Conservation (phyloP, 1,140 invertebrate species). For the Drosophila kurseongensis region DNA sequence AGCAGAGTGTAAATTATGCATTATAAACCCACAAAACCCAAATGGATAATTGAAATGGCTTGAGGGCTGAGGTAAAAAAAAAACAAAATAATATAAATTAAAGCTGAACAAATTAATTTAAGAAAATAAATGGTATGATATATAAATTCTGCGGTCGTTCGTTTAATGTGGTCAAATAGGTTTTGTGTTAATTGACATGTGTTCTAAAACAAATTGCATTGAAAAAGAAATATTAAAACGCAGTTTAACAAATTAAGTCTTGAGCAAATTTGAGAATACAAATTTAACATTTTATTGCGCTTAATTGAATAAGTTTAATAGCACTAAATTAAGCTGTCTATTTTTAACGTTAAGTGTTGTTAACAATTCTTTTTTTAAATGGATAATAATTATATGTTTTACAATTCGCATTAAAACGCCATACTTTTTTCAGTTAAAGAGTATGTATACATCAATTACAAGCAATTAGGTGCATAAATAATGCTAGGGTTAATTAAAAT, state of each 20-base stretch:
- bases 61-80: background rate
- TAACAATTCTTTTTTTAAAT: too few species aligned
- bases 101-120: conserved; percentile 4
- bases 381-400: too few species aligned
- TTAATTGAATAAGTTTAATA: too few species aligned
- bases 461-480: conserved; percentile 9
- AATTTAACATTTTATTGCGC: too few species aligned
- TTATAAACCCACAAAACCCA: conserved; percentile 37
- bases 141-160: background rate
- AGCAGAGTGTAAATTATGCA: conserved; percentile 41
- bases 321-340: too few species aligned
- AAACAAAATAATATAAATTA: conserved; percentile 18
- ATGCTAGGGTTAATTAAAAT: conserved; percentile 24
- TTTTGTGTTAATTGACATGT: background rate
- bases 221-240: too few species aligned
- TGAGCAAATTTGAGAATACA: too few species aligned
- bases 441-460: background rate
- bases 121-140: background rate
- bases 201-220: background rate
- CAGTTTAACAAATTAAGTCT: too few species aligned
- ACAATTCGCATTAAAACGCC: background rate
- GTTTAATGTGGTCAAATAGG: background rate
- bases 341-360: too few species aligned
- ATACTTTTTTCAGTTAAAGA: background rate
- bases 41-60: conserved; percentile 46